Evolutionary conservation across 2,888 invertebrate genomes (phyloP), one percentile per base, ranked within the genome.

Genomic region (Apamea anceps): DNA sequence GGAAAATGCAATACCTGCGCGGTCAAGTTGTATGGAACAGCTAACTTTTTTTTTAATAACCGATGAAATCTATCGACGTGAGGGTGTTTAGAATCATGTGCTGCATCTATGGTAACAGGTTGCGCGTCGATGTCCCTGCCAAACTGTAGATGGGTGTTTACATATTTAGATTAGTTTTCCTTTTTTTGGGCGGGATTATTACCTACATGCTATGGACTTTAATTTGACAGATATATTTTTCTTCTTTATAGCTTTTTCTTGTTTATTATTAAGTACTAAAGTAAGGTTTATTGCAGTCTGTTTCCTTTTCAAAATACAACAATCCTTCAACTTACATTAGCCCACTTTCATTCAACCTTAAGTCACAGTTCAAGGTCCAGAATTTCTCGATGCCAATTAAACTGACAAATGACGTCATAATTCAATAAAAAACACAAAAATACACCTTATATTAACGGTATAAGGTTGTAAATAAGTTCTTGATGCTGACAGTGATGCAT

Each of bases 341-440:
- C 77, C 87, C 75, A 88, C 84, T 87, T 90, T 87, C 81, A 75
- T 77, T 77, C 80, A 88, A 85, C 89, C 88, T 88, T 75, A 84
- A 80, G 66, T 73, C 81, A 79, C 80, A 85, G 88, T 89, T 90
- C 89, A 90, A 87, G 89, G 84, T 62, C 77, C 75, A 82, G 75
- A 86, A 85, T 82, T 88, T 84, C 85, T 88, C 77, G 79, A 54
- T 77, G 77, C 80, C 85, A 87, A 87, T 88, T 87, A 85, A 81
- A 85, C 79, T 68, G 72, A 79, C 75, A 78, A 75, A 79, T 88
- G 82, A 89, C 89, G 85, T 89, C 87, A 89, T 76, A 45, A 13
- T 28, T 63, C 32, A 60, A 74, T 42, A 68, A 70, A 79, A 62
- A 79, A 74, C 54, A 75, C 78, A 77, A 90, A 85, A 85, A 81